Conservation (phyloP, 2,113 vertebrate genomes). For the Cyanoderma ruficeps region DNA sequence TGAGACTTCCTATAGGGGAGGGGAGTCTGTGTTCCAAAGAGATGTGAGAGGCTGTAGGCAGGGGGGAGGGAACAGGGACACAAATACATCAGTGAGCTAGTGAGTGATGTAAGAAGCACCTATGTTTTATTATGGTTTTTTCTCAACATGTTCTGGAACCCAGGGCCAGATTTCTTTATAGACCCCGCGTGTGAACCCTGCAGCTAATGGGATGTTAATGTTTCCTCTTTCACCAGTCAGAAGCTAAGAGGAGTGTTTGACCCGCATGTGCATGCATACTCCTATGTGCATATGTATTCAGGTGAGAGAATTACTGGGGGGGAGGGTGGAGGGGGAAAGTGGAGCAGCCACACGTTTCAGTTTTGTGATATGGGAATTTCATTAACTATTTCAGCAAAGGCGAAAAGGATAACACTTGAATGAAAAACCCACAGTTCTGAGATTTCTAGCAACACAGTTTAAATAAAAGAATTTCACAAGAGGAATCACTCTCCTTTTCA, state of each 20-base stretch:
- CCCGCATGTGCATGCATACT: background rate
- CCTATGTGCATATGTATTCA: background rate
- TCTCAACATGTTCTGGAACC: conserved; percentile 22
- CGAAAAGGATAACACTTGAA: background rate
- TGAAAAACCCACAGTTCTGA: background rate
- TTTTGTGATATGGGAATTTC: background rate
- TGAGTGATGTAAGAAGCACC: conserved; percentile 45
- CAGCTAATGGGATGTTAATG: conserved; percentile 12
- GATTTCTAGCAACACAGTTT: background rate
- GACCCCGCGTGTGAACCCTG: background rate
- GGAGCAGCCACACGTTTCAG: background rate
- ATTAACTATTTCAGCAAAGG: background rate
- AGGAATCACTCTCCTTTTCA: background rate
- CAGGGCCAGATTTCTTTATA: conserved; percentile 14
- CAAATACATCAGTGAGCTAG: conserved; percentile 40
- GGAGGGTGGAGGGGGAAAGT: rapidly evolving
- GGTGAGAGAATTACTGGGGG: background rate
- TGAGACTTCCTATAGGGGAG: conserved; percentile 67
- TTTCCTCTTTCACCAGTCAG: background rate
- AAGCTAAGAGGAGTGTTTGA: background rate
- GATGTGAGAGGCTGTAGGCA: conserved; percentile 43
- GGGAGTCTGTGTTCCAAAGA: conserved; percentile 35
- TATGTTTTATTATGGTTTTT: conserved; percentile 2
- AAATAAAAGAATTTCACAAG: background rate
- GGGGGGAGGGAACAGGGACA: background rate